phyloP scores from a whole-genome alignment of 2,797 vertebrate species.

The Silurus aristotelis region DNA sequence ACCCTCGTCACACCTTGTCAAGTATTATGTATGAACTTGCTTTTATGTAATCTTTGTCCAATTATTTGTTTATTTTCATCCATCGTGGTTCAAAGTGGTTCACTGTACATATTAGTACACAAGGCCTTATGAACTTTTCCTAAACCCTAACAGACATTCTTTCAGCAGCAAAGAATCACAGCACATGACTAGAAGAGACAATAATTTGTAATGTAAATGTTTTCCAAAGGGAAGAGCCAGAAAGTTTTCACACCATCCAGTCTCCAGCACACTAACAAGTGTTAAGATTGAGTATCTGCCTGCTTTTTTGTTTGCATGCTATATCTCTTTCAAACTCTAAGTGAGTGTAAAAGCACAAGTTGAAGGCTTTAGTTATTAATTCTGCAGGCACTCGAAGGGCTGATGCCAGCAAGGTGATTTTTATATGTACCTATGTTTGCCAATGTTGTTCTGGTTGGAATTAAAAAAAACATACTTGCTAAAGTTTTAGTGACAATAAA shows the following conservation, averaged over 20 bases:
- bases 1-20: not conserved
- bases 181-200: not conserved
- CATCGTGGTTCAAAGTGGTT: not conserved
- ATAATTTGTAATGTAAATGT: not conserved
- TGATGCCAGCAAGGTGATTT: not conserved
- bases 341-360: constrained; percentile 26
- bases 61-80: not conserved
- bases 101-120: not conserved
- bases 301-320: constrained; percentile 40
- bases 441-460: not conserved
- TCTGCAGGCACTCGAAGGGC: not conserved
- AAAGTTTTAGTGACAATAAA: not conserved
- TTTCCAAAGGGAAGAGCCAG: not conserved
- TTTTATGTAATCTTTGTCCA: not conserved
- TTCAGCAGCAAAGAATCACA: not conserved
- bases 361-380: constrained; percentile 26
- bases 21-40: not conserved
- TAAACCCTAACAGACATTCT: not conserved
- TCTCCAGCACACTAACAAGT: not conserved
- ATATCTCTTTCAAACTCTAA: constrained; percentile 23
- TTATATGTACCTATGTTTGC: not conserved
- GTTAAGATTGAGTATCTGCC: constrained; percentile 24
- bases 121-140: not conserved
- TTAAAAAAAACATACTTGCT: not conserved
- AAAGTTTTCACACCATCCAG: not conserved